Base-by-base conservation (phyloP, 2,888 invertebrate genomes). In the Poecilus cupreus region DNA sequence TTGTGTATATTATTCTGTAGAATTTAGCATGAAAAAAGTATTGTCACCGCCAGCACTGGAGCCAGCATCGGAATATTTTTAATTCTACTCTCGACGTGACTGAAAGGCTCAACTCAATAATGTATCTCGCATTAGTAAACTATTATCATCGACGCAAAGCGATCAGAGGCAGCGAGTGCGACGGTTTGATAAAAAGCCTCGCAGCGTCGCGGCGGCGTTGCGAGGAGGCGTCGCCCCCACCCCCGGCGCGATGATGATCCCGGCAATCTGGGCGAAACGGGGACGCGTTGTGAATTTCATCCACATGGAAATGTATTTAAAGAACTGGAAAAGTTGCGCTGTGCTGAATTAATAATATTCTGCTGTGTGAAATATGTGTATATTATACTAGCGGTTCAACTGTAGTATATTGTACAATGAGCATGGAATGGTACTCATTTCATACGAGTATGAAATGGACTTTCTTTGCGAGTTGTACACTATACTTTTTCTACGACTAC, bases 181-280 rank as follows among this genome's bases (percentile, higher is more conserved):
- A 49, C 79, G 54, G 51, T 32, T 80, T 72, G 68, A 80, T 51
- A 54, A 76, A 54, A 57, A 51, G 57, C 37, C 76, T 54, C 20
- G 76, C 26, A 39, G 54, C 60, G 82, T 79, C 80, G 83, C 81
- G 83, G 39, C 24, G 16, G 64, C 76, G 32, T 46, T 20, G 22
- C 22, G 32, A 32, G 32, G 32, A 32, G 8, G 32, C 72, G n/a
- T 43, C 46, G 20, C 72, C 16, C 24, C 43, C 20, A 18, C 43
- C 11, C 46, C 1, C 3, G 3, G 51, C 32, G 51, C 51, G 83
- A 83, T 84, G 85, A 85, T 85, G 85, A 85, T 85, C 85, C 84
- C 83, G 83, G 85, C 85, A 85, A 85, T 85, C 85, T 85, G 85
- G 83, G 85, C 84, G 83, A 83, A 82, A 84, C 83, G 64, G 64